Conservation (phyloP, 2,113 vertebrate species). For the Bubo scandiacus region DNA sequence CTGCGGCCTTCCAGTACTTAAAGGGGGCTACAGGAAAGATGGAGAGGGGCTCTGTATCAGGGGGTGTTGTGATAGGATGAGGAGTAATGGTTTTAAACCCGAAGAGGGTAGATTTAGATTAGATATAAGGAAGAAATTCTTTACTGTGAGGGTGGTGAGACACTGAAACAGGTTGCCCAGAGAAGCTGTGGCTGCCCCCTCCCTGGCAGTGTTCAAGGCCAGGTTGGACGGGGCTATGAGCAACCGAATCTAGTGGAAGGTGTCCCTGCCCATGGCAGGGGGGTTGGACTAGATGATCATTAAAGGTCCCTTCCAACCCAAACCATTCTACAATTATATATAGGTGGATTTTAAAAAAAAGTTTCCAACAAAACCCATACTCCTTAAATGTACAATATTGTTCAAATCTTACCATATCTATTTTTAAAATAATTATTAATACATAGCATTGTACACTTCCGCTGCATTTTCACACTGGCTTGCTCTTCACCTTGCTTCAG, state of each 20-base stretch:
- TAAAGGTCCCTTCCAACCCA: background rate
- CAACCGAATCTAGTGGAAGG: background rate
- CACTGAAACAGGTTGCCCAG: background rate
- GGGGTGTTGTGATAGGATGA: background rate
- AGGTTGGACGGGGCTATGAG: fast-evolving
- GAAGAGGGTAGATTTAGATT: fast-evolving
- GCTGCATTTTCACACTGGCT: background rate
- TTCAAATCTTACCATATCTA: background rate
- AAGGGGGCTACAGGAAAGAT: background rate
- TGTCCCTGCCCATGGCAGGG: background rate
- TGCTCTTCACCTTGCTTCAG: background rate
- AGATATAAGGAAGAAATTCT: background rate
- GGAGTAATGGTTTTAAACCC: background rate
- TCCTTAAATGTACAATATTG: background rate
- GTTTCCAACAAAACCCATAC: background rate
- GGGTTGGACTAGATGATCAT: too few relatives aligned
- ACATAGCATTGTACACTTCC: background rate
- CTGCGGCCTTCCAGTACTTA: background rate
- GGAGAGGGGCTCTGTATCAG: background rate
- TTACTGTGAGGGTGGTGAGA: fast-evolving
- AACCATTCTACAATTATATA: background rate
- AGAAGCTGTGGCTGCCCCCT: background rate
- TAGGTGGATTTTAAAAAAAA: background rate
- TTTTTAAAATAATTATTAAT: background rate
- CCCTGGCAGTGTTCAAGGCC: background rate